Base-by-base conservation (phyloP, 2,113 vertebrate genomes). In the Spermophilus dauricus region DNA sequence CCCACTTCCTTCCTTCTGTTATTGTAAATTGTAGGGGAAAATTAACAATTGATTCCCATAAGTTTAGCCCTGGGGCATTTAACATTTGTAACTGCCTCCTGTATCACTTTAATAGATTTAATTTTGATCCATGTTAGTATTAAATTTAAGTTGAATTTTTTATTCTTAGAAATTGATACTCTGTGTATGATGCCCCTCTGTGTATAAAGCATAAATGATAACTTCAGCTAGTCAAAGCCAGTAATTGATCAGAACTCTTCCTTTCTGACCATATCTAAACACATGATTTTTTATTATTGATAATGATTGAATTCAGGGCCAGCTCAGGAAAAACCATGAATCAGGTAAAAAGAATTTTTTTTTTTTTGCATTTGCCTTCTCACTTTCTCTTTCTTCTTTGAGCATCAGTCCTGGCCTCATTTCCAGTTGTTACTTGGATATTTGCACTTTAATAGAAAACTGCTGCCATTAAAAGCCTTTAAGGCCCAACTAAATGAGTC, bases 391-490 rank as follows among this genome's bases (percentile, higher is more conserved):
- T 80, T 96, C n/a, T 48, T 58, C 53, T 94, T 93, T 37, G 53
- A 72, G 63, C 69, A 78, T n/a, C 22, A 42, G 20, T 86, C 26
- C 61, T 93, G 69, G 51, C 61, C 70, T 89, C 76, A 65, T 96
- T 97, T 96, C 28, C 14, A 92, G n/a, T 72, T 93, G 82, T 89
- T 94, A 87, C 75, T 73, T 92, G 42, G 56, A 65, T 92, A 89
- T 98, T 98, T 97, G 48, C 42, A 87, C 92, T 93, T 96, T 96
- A 96, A 96, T 89, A 95, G 94, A 95, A 97, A 84, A 65, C 76
- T 89, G 63, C 80, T 90, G 58, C 22, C 34, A 48, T 87, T 72
- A 77, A 80, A 97, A 89, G 37, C 65, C 95, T 95, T 94, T 53
- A 89, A 97, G 90, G 37, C 51, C 84, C 65, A 92, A 84, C 39